Evolutionary conservation across 64 coral and sea anemone genomes (phyloP).

Genomic region (Stichodactyla helianthus): DNA sequence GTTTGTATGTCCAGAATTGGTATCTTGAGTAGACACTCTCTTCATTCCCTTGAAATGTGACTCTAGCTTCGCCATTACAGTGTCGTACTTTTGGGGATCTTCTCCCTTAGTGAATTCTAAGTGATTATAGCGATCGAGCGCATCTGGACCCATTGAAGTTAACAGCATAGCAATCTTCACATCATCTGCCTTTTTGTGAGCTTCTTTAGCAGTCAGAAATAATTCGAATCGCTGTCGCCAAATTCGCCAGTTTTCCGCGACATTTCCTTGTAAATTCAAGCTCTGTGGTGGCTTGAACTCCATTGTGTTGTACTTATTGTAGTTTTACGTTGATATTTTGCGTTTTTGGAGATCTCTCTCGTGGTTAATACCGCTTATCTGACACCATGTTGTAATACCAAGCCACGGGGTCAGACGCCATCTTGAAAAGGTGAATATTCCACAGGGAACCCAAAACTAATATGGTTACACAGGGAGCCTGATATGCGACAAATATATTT

Average conservation of each 20-base stretch:
- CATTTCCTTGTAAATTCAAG: constrained; percentile 31
- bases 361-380: neutral
- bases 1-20: constrained; percentile 36
- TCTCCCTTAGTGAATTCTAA: neutral
- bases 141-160: neutral
- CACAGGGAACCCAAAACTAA: neutral
- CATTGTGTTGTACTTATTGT: neutral
- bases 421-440: neutral
- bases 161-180: constrained; percentile 6
- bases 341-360: neutral
- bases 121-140: neutral
- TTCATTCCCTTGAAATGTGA: constrained; percentile 24
- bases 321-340: neutral
- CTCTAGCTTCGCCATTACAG: neutral
- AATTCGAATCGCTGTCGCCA: constrained; percentile 37
- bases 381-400: neutral
- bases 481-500: neutral
- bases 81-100: neutral
- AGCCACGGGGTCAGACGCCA: neutral
- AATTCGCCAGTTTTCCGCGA: constrained; percentile 30
- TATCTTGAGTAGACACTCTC: constrained; percentile 17
- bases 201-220: constrained; percentile 29
- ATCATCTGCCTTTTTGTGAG: constrained; percentile 3
- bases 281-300: constrained; percentile 4
- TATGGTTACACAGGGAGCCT: neutral